Conservation (phyloP, 2,113 vertebrate species). For the Ancistrus triradiatus region DNA sequence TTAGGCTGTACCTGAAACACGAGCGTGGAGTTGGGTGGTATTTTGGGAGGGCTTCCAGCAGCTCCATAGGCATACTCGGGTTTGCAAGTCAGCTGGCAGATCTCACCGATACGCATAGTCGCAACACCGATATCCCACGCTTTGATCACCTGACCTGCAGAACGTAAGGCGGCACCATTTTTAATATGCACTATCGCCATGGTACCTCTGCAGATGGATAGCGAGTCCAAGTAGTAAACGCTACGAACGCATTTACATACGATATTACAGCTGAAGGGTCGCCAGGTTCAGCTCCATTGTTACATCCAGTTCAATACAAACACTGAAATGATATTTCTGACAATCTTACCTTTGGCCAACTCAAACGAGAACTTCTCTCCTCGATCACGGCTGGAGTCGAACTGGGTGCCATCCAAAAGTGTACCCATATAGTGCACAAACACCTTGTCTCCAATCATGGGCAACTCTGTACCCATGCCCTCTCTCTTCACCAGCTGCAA, state of each 20-base stretch:
- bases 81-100: constrained; percentile 86
- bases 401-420: constrained; percentile 86
- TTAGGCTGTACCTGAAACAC: constrained; percentile 83
- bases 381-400: constrained; percentile 91
- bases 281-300: no score
- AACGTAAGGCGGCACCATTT: constrained; percentile 16
- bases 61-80: constrained; percentile 92
- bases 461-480: constrained; percentile 78
- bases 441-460: constrained; percentile 93
- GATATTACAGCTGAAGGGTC: no score
- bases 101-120: constrained; percentile 90
- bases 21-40: constrained; percentile 85
- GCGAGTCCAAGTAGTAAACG: no score
- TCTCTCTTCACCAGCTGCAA: constrained; percentile 84
- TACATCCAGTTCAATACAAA: no score
- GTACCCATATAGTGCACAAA: constrained; percentile 93
- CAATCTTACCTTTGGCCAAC: constrained; percentile 87
- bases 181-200: no score
- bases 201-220: no score
- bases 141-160: constrained; percentile 90
- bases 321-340: no score
- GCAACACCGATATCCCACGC: constrained; percentile 94
- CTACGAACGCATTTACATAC: no score
- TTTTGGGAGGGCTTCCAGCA: constrained; percentile 94
- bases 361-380: constrained; percentile 91